Conservation (phyloP, 2,888 invertebrate species). For the Eumacrocentrus americanus region DNA sequence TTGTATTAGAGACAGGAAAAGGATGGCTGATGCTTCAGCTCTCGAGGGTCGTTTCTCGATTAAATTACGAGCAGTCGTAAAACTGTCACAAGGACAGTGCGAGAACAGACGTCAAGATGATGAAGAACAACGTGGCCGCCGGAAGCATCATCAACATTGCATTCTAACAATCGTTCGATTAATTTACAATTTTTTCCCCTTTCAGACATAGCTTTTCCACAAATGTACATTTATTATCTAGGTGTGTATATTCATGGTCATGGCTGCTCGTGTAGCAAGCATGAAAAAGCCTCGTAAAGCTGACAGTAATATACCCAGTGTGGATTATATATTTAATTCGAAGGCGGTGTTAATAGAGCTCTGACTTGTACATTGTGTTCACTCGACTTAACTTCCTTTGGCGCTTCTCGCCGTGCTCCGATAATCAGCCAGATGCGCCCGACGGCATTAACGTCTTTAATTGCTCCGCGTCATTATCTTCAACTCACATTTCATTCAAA, state of each 20-base stretch:
- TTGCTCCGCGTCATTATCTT: constrained; percentile 28
- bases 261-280: constrained; percentile 5
- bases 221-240: constrained; percentile 6
- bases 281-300: constrained; percentile 31
- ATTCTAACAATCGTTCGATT: constrained; percentile 11
- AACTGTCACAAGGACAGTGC: constrained; percentile 39
- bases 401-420: constrained; percentile 28
- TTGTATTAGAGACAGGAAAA: constrained; percentile 39
- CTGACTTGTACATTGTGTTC: constrained; percentile 8
- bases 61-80: constrained; percentile 50
- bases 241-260: background rate
- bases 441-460: constrained; percentile 34
- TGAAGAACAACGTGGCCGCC: constrained; percentile 6
- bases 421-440: constrained; percentile 34
- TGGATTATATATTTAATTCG: constrained; percentile 19
- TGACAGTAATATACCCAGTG: constrained; percentile 33
- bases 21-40: constrained; percentile 43
- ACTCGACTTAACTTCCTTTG: constrained; percentile 24
- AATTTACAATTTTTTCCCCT: background rate
- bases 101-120: constrained; percentile 13
- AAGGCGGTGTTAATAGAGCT: constrained; percentile 17
- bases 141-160: background rate
- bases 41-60: constrained; percentile 46
- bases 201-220: background rate
- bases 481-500: no score